Base-by-base conservation (phyloP, 2,113 vertebrate genomes). In the Syrmaticus mikado region DNA sequence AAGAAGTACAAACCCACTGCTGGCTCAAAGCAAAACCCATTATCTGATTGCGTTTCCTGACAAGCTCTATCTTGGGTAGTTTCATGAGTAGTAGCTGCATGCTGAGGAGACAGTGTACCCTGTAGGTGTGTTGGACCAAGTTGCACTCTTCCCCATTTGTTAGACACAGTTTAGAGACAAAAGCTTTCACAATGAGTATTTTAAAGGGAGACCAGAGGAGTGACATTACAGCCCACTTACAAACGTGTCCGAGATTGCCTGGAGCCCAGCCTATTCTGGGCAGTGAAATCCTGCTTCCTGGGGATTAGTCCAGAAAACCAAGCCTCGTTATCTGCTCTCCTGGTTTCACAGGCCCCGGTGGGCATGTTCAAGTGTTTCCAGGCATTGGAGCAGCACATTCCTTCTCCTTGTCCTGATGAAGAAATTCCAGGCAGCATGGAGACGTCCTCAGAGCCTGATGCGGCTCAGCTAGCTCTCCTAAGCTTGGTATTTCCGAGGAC, bases 101-200 rank as follows among this genome's bases (percentile, higher is more conserved):
- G 32, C 57, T 7, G 1, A 20, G 67, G 58, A 45, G 82, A 53
- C 7, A 2, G 38, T 32, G 85, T 64, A n/a, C 79, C 52, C 72
- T 78, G 80, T 36, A 22, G 87, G 79, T 46, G 0, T 10, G 65
- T 25, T 94, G 92, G 82, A 90, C 85, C 52, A 74, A 90, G 88
- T 25, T 89, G 87, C 74, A 41, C 82, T 90, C 55, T 81, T 66
- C 62, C 65, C 57, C 3, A 74, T 94, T 96, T 85, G 79, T 91
- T 88, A 91, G 85, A 77, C 61, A 67, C 75, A 95, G 84, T 80
- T 90, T 74, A 77, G 71, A 86, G 62, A 84, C 87, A 79, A 94
- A 89, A 89, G 74, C 75, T 89, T 92, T 87, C 87, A 81, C 82
- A 86, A 71, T 95, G 89, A 82, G 75, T 87, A 62, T 93, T 92